These are phyloP conservation scores for Alfaro cultratus DNA, from an alignment of 2,797 vertebrate genomes.

Conservation along the genomic window DNA sequence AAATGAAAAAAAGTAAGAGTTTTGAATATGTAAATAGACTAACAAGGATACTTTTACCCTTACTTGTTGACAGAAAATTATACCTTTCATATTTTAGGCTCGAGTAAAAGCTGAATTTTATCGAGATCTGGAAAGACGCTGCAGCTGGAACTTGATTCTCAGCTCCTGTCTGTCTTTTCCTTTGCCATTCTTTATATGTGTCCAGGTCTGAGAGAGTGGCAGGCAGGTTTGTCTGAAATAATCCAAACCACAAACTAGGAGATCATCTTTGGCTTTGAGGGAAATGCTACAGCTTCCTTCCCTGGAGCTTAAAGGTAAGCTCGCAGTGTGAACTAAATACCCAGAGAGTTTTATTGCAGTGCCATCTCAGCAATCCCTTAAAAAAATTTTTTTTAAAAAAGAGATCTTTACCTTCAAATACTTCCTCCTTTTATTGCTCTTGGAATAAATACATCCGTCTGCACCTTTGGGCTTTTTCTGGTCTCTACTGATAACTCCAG, in stretches of 20 bases:
- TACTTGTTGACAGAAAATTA: conserved; percentile 17
- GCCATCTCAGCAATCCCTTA: conserved; percentile 64
- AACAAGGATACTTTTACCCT: not conserved
- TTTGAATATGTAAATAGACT: not conserved
- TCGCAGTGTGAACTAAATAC: conserved; percentile 56
- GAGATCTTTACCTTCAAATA: conserved; percentile 69
- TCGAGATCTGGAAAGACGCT: not conserved
- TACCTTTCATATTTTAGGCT: conserved; percentile 38
- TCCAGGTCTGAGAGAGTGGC: conserved; percentile 47
- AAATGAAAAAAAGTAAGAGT: not conserved
- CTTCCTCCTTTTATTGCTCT: not conserved
- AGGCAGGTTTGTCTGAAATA: conserved; percentile 39
- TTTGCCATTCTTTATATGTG: conserved; percentile 27
- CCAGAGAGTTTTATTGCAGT: conserved; percentile 31
- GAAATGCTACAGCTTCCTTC: conserved; percentile 44
- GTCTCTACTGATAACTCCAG: conserved; percentile 64
- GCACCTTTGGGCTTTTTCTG: conserved; percentile 59
- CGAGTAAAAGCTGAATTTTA: conserved; percentile 15
- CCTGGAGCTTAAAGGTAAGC: conserved; percentile 56
- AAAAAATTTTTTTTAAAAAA: too few species aligned
- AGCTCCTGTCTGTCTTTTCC: conserved; percentile 19
- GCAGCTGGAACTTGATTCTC: conserved; percentile 23
- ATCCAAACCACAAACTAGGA: conserved; percentile 58
- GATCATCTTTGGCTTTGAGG: conserved; percentile 59
- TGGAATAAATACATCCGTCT: conserved; percentile 72